Conservation (phyloP, 2,888 invertebrate species). For the Agrilus cyanescens region DNA sequence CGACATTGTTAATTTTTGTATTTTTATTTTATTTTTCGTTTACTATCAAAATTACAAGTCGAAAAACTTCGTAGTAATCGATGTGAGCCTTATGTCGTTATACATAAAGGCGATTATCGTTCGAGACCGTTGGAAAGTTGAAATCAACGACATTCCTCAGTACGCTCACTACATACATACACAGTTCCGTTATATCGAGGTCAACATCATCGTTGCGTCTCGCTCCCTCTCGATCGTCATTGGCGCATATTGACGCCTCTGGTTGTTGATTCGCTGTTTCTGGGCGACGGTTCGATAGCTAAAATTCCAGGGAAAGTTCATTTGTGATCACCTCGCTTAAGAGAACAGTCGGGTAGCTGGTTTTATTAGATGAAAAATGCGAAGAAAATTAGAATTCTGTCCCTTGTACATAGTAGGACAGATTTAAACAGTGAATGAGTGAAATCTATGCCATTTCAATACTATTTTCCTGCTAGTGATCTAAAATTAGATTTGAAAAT, state of each 20-base stretch:
- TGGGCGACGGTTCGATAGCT: constrained; percentile 24
- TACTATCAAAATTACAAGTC: no score
- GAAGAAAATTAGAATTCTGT: constrained; percentile 34
- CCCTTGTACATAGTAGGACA: constrained; percentile 33
- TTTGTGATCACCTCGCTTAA: constrained; percentile 39
- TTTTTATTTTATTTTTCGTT: no score
- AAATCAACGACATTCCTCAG: no score
- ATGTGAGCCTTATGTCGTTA: no score
- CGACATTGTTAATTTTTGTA: no score
- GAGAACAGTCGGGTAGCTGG: constrained; percentile 34
- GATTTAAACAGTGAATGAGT: constrained; percentile 37
- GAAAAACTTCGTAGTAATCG: no score
- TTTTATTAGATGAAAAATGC: constrained; percentile 30
- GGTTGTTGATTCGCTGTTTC: constrained; percentile 22
- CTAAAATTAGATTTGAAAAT: constrained; percentile 35
- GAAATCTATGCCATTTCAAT: constrained; percentile 36
- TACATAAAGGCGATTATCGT: no score
- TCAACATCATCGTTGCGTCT: constrained; percentile 6
- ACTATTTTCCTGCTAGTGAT: constrained; percentile 35
- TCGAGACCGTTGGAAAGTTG: no score
- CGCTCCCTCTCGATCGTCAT: constrained; percentile 15
- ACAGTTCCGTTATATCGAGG: constrained; percentile 7
- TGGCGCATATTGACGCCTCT: constrained; percentile 19
- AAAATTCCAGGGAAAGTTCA: constrained; percentile 29
- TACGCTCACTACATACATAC: no score